Evolutionary conservation across 2,888 invertebrate species (phyloP), one percentile per base, ranked within the genome.

Genomic region (Agrenia bidenticulata): DNA sequence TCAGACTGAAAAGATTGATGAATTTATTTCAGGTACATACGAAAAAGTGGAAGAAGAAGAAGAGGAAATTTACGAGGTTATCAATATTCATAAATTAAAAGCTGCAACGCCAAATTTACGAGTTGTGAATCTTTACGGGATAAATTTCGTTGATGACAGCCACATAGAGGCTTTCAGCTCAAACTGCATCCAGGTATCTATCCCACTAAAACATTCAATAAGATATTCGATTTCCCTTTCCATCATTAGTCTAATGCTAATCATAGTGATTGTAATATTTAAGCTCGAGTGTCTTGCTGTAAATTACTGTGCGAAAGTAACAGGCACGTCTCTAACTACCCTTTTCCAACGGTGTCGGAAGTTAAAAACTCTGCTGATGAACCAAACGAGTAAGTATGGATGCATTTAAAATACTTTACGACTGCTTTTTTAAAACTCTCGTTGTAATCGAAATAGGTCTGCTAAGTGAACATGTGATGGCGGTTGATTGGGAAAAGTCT

Each of bases 51-150:
- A 97, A 80, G 97, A 98, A 79, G 98, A 97, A 78, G 98, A 99
- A 78, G 99, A 99, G 79, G 99, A 99, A 83, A 96, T 98, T 77
- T 97, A 97, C 81, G 97, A 97, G 81, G 96, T 96, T 4, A 95
- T 99, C 77, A 99, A 99, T 83, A 95, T 99, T 26, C 96, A 97
- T 81, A 99, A 97, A 79, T 84, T 99, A 62, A 99, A 99, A 81
- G 92, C 95, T 0, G 97, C 97, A 4, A 96, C 97, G 0, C 99
- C 99, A 0, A 99, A 99, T 82, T 83, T 99, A 69, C 85, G 95
- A 70, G 94, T 98, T 9, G 97, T 99, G 78, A 99, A 99, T 81
- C 83, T 99, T 56, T 99, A 97, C 80, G 99, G 99, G 0, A 98
- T 99, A 75, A 95, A 95, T 81, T 97, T 97, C 77, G 92, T 97